A percentile compares a stretch with the other conserved stretches of the same genome.
These are phyloP conservation scores for Julus scanicus DNA, from an alignment of 2,888 invertebrate genomes.

Conservation along the genomic window DNA sequence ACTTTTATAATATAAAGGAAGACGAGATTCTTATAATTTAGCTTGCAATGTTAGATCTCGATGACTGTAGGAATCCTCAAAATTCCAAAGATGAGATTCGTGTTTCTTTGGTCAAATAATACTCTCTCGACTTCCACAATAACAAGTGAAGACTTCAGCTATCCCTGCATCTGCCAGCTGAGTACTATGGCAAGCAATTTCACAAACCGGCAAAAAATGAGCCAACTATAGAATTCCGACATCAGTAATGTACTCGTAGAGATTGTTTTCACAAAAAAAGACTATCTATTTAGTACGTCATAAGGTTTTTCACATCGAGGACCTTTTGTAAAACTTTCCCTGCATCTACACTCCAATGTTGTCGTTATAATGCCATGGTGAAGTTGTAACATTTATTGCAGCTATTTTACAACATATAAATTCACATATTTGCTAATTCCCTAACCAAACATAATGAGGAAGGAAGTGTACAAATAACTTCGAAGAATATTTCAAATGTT, in stretches of 20 bases:
- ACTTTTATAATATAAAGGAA: neutral
- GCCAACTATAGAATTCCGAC: neutral
- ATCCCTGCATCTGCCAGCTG: neutral
- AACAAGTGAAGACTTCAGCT: neutral
- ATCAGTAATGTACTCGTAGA: neutral
- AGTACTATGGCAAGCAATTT: slow-evolving; percentile 17
- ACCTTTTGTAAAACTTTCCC: neutral
- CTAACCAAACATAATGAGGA: neutral
- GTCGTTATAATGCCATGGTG: neutral
- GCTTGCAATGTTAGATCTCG: neutral
- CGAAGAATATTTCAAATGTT: neutral
- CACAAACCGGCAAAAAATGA: neutral
- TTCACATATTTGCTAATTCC: neutral
- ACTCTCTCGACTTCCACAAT: slow-evolving; percentile 19
- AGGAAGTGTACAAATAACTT: neutral
- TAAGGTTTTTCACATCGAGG: neutral
- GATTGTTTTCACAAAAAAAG: slow-evolving; percentile 12
- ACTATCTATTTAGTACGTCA: neutral
- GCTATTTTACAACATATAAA: neutral
- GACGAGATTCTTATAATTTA: slow-evolving; percentile 12
- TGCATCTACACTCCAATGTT: neutral
- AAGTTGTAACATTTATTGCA: neutral
- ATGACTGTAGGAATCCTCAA: neutral
- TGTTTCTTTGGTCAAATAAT: slow-evolving; percentile 19
- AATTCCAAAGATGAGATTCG: neutral